Evolutionary conservation across 2,888 invertebrate species (phyloP).

Genomic region (Chamaedrilus cognettii): DNA sequence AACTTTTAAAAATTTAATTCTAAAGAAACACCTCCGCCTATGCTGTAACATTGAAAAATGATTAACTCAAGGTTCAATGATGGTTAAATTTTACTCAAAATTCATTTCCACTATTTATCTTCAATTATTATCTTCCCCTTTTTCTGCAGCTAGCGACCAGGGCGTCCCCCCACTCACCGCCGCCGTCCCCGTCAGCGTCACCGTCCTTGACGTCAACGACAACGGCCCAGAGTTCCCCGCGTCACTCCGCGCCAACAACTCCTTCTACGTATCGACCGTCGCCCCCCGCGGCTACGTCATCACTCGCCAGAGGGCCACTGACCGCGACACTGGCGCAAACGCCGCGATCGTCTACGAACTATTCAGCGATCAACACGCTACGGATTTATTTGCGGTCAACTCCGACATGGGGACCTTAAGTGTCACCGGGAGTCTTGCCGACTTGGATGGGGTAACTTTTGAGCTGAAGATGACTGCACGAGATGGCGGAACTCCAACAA

Average conservation of each 20-base stretch:
- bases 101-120: too few species aligned
- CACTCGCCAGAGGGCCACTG: constrained; percentile 22
- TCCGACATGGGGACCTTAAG: constrained; percentile 6
- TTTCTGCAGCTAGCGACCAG: constrained; percentile 14
- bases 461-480: constrained; percentile 14
- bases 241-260: constrained; percentile 21
- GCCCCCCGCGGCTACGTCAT: constrained; percentile 26
- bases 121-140: too few species aligned
- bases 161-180: constrained; percentile 21
- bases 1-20: too few species aligned
- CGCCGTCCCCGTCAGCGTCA: constrained; percentile 21
- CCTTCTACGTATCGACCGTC: constrained; percentile 24
- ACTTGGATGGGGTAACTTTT: constrained; percentile 10
- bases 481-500: constrained; percentile 4
- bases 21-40: too few species aligned
- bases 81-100: too few species aligned
- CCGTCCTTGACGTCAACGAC: constrained; percentile 29
- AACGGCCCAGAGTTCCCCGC: constrained; percentile 25
- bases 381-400: constrained; percentile 8
- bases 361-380: constrained; percentile 1
- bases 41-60: too few species aligned
- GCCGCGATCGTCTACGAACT: constrained; percentile 21
- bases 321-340: constrained; percentile 24
- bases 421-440: neutral
- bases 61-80: too few species aligned